phyloP scores from a whole-genome alignment of 2,113 vertebrate species.

The Embiotoca jacksoni region DNA sequence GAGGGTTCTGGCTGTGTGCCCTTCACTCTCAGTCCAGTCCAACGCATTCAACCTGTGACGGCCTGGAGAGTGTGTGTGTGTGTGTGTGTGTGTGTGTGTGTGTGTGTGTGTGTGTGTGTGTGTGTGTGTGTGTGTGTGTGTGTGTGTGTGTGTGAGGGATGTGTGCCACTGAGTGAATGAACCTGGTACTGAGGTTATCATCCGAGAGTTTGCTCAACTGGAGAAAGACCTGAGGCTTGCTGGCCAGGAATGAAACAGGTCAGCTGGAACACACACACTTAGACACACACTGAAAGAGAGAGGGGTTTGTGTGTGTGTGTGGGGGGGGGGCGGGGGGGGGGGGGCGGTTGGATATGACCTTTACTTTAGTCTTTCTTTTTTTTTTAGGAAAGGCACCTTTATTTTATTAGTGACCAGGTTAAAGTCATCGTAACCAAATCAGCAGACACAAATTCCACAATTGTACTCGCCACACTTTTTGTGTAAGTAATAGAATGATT shows the following conservation, averaged over 20 bases:
- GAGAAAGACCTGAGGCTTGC: conserved; percentile 40
- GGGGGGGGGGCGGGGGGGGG: too few species aligned
- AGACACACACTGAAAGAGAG: background rate
- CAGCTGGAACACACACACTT: conserved; percentile 23
- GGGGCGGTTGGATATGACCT: conserved; percentile 34
- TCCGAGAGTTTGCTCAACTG: conserved; percentile 34
- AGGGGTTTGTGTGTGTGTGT: background rate
- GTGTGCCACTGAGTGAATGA: conserved; percentile 25
- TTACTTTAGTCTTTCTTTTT: conserved; percentile 14
- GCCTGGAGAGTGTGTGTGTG: background rate
- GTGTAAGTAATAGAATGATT: too few species aligned
- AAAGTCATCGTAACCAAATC: too few species aligned
- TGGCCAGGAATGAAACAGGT: conserved; percentile 41
- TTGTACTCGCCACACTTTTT: too few species aligned
- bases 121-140: background rate
- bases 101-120: background rate
- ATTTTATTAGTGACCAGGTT: too few species aligned
- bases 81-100: too few species aligned
- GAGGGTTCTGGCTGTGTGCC: conserved; percentile 29
- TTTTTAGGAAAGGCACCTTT: too few species aligned
- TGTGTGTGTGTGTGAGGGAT: conserved; percentile 3
- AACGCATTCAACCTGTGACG: conserved; percentile 36
- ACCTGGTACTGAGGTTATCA: conserved; percentile 31
- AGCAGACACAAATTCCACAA: too few species aligned
- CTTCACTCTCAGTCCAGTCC: conserved; percentile 5